Percentiles rank a stretch among this genome's conserved stretches.
Evolutionary conservation across 1,140 invertebrate genomes (phyloP).

Genomic region (Leucophenga varia): DNA sequence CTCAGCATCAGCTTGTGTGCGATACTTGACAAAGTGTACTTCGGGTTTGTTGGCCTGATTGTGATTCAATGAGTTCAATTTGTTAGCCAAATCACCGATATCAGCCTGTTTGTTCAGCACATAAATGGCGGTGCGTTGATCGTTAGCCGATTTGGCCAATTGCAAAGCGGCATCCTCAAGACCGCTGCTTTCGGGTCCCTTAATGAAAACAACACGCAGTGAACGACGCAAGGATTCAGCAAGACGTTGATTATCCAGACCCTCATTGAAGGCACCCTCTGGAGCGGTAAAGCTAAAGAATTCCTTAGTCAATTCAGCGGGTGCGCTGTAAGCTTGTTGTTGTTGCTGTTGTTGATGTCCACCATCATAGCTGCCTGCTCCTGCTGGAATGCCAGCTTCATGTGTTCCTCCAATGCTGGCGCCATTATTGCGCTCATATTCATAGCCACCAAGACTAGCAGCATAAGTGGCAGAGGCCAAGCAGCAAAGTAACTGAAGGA

Average conservation of each 20-base stretch:
- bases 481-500: too few species aligned
- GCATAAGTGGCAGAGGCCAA: too few species aligned
- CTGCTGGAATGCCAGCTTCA: neutral
- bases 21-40: too few species aligned
- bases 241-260: neutral
- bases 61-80: slow-evolving; percentile 6
- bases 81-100: too few species aligned
- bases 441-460: too few species aligned
- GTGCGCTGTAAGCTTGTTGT: neutral
- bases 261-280: slow-evolving; percentile 8
- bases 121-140: slow-evolving; percentile 7
- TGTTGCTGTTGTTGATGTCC: too few species aligned
- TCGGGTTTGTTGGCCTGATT: slow-evolving; percentile 16
- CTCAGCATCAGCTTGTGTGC: slow-evolving; percentile 19
- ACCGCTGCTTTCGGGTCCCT: neutral
- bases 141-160: slow-evolving; percentile 7
- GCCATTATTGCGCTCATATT: too few species aligned
- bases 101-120: slow-evolving; percentile 4
- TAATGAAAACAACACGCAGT: slow-evolving; percentile 4
- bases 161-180: neutral
- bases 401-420: too few species aligned
- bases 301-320: slow-evolving; percentile 13
- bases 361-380: neutral
- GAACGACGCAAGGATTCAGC: neutral
- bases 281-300: slow-evolving; percentile 12